Base-by-base conservation (phyloP, 2,113 vertebrate genomes). In the Gymnogyps californianus region DNA sequence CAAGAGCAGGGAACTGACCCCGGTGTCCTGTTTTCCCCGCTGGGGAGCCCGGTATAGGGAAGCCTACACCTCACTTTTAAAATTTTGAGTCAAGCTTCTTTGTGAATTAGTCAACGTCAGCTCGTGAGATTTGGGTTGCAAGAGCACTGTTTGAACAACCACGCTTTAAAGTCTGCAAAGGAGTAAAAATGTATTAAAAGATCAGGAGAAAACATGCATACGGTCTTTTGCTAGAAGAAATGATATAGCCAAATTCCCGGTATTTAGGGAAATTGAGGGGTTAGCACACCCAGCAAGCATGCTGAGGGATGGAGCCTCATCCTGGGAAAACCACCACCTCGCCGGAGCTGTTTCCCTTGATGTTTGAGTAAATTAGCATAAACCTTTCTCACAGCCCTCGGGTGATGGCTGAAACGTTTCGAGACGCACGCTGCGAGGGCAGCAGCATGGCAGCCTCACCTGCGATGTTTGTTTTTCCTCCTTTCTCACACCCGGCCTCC, bases 21-120 rank as follows among this genome's bases (percentile, higher is more conserved):
- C 10, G 0, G 1, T 7, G 10, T 38, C 25, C 72, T 11, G 17
- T 47, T 69, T 64, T 32, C 7, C 17, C 3, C 1, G 2, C 18
- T 16, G 8, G 11, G 25, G 4, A 55, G 24, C 61, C 46, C 3
- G 1, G 6, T 31, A 18, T 16, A 32, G 36, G 17, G 24, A 64
- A 58, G 32, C 6, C 6, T 9, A 8, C 1, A 1, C 9, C 24
- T 55, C 2, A 26, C 1, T 40, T 69, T 16, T 12, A 36, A 47
- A 31, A 16, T 24, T 28, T 13, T 31, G 46, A 44, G 38, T 46
- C 21, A 25, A 42, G 14, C 11, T 58, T 36, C n/a, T 29, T 10
- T 32, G 14, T 44, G 31, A 58, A n/a, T 58, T 57, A 38, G 22
- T 85, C 72, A 32, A 34, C 1, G 1, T 34, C 1, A 1, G 8